A percentile compares a stretch with the other conserved stretches of the same genome.
phyloP scores from a whole-genome alignment of 2,888 invertebrate species.

The Pristionchus entomophagus region DNA sequence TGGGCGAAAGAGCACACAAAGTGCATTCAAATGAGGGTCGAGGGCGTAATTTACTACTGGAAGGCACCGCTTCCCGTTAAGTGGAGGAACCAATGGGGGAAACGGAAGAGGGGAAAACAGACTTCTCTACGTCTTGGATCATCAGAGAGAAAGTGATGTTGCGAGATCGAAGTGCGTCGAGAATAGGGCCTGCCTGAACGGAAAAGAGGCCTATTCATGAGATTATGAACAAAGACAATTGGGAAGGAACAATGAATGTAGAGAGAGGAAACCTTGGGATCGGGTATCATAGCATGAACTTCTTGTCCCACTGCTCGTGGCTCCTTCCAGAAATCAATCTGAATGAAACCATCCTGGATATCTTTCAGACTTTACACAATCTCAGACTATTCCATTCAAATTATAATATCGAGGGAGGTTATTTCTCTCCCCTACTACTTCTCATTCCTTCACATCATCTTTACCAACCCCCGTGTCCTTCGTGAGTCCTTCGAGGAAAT shows the following conservation, averaged over 20 bases:
- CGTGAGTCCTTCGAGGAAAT: constrained; percentile 41
- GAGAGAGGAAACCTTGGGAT: constrained; percentile 48
- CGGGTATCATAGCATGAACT: constrained; percentile 73
- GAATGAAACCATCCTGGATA: constrained; percentile 36
- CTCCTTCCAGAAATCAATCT: constrained; percentile 74
- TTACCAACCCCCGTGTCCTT: background rate
- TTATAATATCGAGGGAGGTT: no score
- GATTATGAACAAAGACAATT: no score
- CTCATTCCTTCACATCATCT: no score
- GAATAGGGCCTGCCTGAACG: background rate
- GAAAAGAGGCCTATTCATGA: no score
- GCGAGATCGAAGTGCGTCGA: constrained; percentile 47
- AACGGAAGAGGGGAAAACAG: constrained; percentile 9
- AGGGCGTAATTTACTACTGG: background rate
- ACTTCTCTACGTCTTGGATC: constrained; percentile 74
- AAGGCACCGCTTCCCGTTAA: background rate
- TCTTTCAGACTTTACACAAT: no score
- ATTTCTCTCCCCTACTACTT: no score
- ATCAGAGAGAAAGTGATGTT: constrained; percentile 66
- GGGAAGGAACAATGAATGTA: no score
- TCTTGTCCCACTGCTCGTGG: constrained; percentile 68
- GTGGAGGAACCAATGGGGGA: background rate
- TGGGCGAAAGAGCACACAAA: background rate
- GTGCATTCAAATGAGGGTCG: constrained; percentile 16
- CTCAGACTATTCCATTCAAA: no score